Conservation (phyloP, 2,888 invertebrate species). For the Volucella inflata region DNA sequence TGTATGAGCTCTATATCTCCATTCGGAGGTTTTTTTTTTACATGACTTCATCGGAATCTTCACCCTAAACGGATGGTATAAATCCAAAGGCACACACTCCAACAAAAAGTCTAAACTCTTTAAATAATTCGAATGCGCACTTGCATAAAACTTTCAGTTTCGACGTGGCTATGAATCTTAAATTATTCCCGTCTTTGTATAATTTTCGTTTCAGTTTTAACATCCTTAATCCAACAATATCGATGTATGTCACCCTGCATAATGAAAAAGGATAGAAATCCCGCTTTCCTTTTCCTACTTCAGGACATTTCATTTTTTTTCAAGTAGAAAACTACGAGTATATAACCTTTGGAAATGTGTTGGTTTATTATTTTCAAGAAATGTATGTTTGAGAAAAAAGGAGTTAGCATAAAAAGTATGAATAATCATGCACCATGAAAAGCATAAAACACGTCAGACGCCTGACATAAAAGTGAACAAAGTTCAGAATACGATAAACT, state of each 20-base stretch:
- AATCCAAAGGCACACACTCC: too few species aligned
- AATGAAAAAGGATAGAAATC: slow-evolving; percentile 32
- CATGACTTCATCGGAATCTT: too few species aligned
- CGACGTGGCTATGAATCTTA: slow-evolving; percentile 12
- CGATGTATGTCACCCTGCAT: slow-evolving; percentile 32
- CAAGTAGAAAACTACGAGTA: slow-evolving; percentile 16
- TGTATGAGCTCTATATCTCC: too few species aligned
- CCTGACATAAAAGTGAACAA: slow-evolving; percentile 35
- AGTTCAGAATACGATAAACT: slow-evolving; percentile 55
- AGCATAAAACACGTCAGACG: slow-evolving; percentile 5
- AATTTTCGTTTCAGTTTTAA: slow-evolving; percentile 27
- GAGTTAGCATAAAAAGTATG: slow-evolving; percentile 15
- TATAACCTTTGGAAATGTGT: not conserved
- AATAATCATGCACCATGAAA: slow-evolving; percentile 36
- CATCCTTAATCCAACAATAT: slow-evolving; percentile 8
- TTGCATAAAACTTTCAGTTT: slow-evolving; percentile 6
- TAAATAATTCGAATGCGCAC: slow-evolving; percentile 8
- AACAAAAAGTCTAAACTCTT: too few species aligned
- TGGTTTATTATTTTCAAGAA: not conserved
- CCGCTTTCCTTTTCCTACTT: not conserved
- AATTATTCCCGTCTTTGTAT: slow-evolving; percentile 5
- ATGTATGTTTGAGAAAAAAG: not conserved
- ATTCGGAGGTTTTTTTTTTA: too few species aligned
- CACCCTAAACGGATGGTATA: too few species aligned
- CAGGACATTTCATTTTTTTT: not conserved